phyloP scores from a whole-genome alignment of 2,888 invertebrate species.

The Parnassius orleans region DNA sequence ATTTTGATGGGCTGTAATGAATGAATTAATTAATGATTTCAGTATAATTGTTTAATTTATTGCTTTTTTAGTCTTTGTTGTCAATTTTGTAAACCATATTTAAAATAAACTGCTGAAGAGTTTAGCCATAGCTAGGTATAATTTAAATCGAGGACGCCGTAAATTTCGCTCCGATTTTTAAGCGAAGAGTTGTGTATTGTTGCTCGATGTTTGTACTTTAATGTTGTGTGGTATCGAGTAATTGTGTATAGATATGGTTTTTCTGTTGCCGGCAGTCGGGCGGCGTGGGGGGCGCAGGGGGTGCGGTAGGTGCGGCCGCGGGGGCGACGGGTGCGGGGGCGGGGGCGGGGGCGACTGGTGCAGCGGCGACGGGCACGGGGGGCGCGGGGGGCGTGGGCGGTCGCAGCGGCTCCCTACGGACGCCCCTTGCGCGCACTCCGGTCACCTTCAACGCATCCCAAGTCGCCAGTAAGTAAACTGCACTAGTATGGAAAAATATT shows the following conservation, averaged over 20 bases:
- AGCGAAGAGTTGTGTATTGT: no score
- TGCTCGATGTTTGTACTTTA: not conserved
- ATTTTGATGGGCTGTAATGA: no score
- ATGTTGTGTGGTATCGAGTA: slow-evolving; percentile 14
- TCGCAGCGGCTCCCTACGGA: slow-evolving; percentile 69
- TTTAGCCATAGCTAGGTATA: no score
- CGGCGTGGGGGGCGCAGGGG: slow-evolving; percentile 43
- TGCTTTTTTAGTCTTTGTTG: no score
- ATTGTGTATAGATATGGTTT: slow-evolving; percentile 29
- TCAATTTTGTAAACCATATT: no score
- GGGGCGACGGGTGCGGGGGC: slow-evolving; percentile 52
- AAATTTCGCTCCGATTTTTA: no score
- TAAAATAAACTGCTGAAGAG: no score
- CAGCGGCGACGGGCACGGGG: slow-evolving; percentile 44
- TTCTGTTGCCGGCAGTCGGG: slow-evolving; percentile 48
- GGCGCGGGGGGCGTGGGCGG: slow-evolving; percentile 47
- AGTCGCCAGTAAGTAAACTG: slow-evolving; percentile 65
- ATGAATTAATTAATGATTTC: no score
- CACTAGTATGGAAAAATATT: no score
- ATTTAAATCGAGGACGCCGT: no score
- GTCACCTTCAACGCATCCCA: slow-evolving; percentile 74
- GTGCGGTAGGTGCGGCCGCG: slow-evolving; percentile 33
- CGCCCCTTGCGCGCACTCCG: slow-evolving; percentile 74
- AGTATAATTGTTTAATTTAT: no score
- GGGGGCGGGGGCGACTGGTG: slow-evolving; percentile 34